Base-by-base conservation (phyloP, 2,888 invertebrate species). In the Teinopalpus imperialis region DNA sequence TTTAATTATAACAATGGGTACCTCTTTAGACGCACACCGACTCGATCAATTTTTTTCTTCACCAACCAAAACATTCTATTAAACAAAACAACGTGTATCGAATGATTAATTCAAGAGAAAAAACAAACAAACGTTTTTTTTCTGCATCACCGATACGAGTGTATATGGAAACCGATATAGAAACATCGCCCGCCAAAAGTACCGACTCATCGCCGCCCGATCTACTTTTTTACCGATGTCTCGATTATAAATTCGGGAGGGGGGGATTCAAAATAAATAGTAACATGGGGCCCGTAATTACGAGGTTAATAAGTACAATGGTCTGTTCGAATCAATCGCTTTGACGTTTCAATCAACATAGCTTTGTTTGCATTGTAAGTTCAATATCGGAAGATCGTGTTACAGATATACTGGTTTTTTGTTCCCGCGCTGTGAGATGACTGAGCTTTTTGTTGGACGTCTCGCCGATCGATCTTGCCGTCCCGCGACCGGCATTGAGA, bases 301-400 rank as follows among this genome's bases (percentile, higher is more conserved):
- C 69, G 76, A 69, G 70, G 70, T 79, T 88, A 87, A 86, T 86
- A 86, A 79, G 75, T 80, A 82, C 80, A 80, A 80, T 77, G 81
- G 62, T 56, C 57, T 67, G 72, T 69, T 74, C 61, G 76, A 85
- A 80, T 83, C 83, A 81, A 82, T 85, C 85, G 75, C 57, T 66
- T 80, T 87, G 87, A 88, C 88, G 83, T 88, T 87, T 87, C 87
- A 88, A 88, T 88, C 88, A 86, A 75, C 82, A 71, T 78, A 66
- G 71, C 75, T 79, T 86, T 88, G 88, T 88, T 88, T 87, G 86
- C 82, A 78, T 87, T 87, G 81, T 82, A 69, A 69, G 81, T 83
- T 82, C 82, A 82, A 83, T 83, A 81, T 72, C 73, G 74, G 75
- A 72, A 83, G 86, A 88, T 87, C 77, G 86, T 86, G 87, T 85